A percentile compares a stretch with the other conserved stretches of the same genome.
Evolutionary conservation across 2,888 invertebrate species (phyloP).

Genomic region (Tipula lateralis): DNA sequence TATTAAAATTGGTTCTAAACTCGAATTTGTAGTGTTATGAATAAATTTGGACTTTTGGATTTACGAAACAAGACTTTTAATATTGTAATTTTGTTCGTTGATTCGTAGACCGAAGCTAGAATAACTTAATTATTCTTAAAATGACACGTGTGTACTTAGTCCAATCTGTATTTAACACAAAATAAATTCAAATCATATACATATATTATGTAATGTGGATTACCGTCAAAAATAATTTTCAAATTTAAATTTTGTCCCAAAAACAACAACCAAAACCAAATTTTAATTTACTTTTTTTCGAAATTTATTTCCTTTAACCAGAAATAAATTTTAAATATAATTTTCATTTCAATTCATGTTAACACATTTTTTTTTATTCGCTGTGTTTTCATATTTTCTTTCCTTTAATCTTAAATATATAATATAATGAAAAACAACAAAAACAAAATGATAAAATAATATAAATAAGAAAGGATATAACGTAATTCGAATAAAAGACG

Average conservation of each 20-base stretch:
- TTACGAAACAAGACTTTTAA: too few relatives aligned
- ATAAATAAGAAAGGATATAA: neutral
- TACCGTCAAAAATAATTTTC: neutral
- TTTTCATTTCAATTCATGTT: slow-evolving; percentile 6
- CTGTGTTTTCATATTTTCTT: neutral
- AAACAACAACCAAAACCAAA: neutral
- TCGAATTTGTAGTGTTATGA: too few relatives aligned
- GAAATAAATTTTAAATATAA: neutral
- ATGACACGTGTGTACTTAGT: too few relatives aligned
- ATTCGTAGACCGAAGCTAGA: too few relatives aligned
- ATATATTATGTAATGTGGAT: too few relatives aligned
- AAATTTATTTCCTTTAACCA: neutral
- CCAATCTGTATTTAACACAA: too few relatives aligned
- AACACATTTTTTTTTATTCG: neutral
- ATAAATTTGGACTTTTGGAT: too few relatives aligned
- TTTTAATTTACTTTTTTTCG: neutral
- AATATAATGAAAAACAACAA: neutral
- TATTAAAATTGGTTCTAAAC: too few relatives aligned
- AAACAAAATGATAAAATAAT: neutral
- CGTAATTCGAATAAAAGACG: neutral
- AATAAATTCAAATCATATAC: too few relatives aligned
- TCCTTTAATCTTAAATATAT: slow-evolving; percentile 7
- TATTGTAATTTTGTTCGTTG: too few relatives aligned
- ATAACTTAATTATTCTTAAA: too few relatives aligned
- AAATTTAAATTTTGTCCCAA: neutral